These are phyloP conservation scores for Macrotus californicus DNA, from an alignment of 2,113 vertebrate species.

Conservation along the genomic window DNA sequence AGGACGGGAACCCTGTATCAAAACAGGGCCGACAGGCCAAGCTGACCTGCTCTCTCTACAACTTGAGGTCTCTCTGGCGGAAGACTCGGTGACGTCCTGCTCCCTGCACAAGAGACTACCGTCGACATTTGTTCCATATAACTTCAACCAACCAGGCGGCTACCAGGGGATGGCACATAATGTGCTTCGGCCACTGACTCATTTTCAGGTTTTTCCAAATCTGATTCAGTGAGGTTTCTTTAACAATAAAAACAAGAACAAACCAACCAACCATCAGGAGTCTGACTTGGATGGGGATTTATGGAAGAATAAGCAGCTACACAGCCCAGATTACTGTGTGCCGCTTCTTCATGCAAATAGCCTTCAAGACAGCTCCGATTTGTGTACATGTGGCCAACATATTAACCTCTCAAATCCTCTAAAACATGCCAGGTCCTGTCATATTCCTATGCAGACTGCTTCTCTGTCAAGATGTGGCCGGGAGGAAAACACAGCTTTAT, in stretches of 20 bases:
- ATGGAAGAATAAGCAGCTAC: neutral
- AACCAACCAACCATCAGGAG: neutral
- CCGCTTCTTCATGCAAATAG: neutral
- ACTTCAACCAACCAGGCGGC: neutral
- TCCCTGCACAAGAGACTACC: neutral
- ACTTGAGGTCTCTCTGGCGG: neutral
- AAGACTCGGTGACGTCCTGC: neutral
- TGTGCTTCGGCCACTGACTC: neutral
- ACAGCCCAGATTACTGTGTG: neutral
- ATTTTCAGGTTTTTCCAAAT: neutral
- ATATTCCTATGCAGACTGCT: constrained; percentile 45
- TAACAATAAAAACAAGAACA: neutral
- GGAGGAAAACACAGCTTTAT: neutral
- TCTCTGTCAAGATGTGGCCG: constrained; percentile 8
- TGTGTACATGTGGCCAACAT: constrained; percentile 37
- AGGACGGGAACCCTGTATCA: neutral
- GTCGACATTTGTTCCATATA: neutral
- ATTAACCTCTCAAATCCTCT: constrained; percentile 52
- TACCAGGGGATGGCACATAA: neutral
- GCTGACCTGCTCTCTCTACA: neutral
- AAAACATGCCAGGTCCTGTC: constrained; percentile 57
- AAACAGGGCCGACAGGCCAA: neutral
- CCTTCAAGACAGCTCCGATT: constrained; percentile 59
- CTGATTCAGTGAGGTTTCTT: neutral
- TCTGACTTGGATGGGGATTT: neutral